A percentile compares a stretch with the other conserved stretches of the same genome.
phyloP scores from a whole-genome alignment of 2,113 vertebrate species.

The Brienomyrus longianalis region DNA sequence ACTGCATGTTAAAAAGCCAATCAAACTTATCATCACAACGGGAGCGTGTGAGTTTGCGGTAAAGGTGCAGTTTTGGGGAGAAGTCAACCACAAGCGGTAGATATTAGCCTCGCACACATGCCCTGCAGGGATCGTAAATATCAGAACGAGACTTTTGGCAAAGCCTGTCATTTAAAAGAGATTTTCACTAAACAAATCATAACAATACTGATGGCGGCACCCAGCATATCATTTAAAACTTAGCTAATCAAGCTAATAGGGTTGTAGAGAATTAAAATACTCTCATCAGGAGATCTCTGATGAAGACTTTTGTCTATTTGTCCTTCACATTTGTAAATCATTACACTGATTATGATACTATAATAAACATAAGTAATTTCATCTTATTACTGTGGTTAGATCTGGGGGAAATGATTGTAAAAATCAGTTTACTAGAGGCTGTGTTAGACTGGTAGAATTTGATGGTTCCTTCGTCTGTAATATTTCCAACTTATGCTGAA shows the following conservation, averaged over 20 bases:
- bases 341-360: not conserved
- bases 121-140: not conserved
- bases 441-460: not conserved
- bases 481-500: not conserved
- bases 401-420: slow-evolving; percentile 2
- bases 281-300: not conserved
- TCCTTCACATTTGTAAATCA: slow-evolving; percentile 3
- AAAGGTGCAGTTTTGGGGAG: not conserved
- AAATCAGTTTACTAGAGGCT: not conserved
- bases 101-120: not conserved
- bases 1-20: not conserved
- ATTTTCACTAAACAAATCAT: not conserved
- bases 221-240: not conserved
- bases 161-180: not conserved
- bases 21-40: not conserved
- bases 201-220: not conserved
- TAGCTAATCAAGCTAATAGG: slow-evolving; percentile 2
- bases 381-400: not conserved
- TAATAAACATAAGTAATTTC: slow-evolving; percentile 4
- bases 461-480: not conserved
- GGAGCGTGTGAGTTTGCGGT: not conserved
- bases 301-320: not conserved
- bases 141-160: not conserved
- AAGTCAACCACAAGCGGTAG: not conserved
- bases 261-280: not conserved